phyloP scores from a whole-genome alignment of 2,797 vertebrate species.

The Protosalanx chinensis region DNA sequence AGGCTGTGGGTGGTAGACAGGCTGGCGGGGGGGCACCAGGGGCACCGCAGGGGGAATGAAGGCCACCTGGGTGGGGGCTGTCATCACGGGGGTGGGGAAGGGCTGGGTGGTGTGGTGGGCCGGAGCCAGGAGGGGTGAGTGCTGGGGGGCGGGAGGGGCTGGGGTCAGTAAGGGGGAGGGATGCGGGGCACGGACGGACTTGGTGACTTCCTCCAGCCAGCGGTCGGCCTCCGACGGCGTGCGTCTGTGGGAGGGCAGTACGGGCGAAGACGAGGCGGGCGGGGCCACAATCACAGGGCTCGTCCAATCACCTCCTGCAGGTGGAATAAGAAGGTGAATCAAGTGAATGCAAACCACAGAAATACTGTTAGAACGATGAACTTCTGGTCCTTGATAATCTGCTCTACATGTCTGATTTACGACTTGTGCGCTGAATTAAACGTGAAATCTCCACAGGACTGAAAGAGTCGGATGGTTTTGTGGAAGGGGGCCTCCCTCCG shows the following conservation, averaged over 20 bases:
- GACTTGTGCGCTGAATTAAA: too few species aligned
- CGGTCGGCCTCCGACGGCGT: conserved; percentile 96
- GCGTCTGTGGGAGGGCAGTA: conserved; percentile 79
- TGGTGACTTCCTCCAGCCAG: conserved; percentile 95
- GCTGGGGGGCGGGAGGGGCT: conserved; percentile 29
- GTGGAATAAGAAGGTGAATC: conserved; percentile 7
- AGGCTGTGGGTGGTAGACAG: conserved; percentile 76
- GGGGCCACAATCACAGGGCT: conserved; percentile 56
- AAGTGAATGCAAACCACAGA: not conserved
- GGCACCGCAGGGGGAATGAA: conserved; percentile 80
- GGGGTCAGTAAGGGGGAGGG: conserved; percentile 48
- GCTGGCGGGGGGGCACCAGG: conserved; percentile 80
- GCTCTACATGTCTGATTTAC: not conserved
- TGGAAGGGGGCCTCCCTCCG: not conserved
- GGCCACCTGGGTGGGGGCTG: conserved; percentile 67
- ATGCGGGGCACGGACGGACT: conserved; percentile 83
- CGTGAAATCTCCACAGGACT: too few species aligned
- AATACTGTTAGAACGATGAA: too few species aligned
- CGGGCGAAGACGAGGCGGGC: conserved; percentile 59
- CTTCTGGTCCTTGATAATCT: not conserved
- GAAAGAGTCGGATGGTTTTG: too few species aligned
- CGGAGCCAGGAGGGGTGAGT: conserved; percentile 25
- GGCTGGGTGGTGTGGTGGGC: conserved; percentile 23
- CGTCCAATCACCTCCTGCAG: conserved; percentile 77
- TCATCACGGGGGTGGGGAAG: conserved; percentile 51